A percentile compares a stretch with the other conserved stretches of the same genome.
Conservation (phyloP, 2,888 invertebrate genomes). For the Teleogryllus oceanicus region DNA sequence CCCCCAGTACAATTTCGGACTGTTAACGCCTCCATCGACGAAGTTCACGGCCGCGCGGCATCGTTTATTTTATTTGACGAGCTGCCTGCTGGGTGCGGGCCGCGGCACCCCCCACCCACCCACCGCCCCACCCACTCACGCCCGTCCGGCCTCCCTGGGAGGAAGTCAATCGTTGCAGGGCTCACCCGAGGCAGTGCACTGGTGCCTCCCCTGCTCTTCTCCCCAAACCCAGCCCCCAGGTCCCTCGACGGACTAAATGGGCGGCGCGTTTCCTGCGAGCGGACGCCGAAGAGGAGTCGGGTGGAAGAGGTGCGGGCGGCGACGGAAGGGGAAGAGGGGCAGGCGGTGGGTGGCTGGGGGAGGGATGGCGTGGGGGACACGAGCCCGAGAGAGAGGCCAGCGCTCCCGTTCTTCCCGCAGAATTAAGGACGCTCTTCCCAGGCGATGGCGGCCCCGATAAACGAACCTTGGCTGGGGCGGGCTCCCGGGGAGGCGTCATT, state of each 20-base stretch:
- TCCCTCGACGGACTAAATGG: no score
- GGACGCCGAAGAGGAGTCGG: neutral
- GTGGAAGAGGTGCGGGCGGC: neutral
- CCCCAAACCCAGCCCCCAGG: neutral
- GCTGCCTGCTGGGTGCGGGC: no score
- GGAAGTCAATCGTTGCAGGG: no score
- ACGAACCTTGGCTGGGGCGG: neutral
- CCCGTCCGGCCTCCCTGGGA: no score
- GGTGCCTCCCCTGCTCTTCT: neutral
- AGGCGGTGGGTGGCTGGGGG: neutral
- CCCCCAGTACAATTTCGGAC: no score
- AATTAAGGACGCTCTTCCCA: neutral
- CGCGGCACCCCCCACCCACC: no score
- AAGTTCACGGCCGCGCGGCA: no score
- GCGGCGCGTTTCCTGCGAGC: neutral
- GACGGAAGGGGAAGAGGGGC: neutral
- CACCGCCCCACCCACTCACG: no score
- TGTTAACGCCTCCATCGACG: no score
- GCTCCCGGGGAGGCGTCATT: neutral
- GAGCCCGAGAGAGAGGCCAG: neutral
- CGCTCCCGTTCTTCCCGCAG: conserved; percentile 18
- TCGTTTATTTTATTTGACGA: no score
- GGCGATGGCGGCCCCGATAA: neutral
- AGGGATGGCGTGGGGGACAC: neutral
- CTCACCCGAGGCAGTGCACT: neutral